Base-by-base conservation (phyloP, 2,113 vertebrate species). In the Ceratotherium simum region DNA sequence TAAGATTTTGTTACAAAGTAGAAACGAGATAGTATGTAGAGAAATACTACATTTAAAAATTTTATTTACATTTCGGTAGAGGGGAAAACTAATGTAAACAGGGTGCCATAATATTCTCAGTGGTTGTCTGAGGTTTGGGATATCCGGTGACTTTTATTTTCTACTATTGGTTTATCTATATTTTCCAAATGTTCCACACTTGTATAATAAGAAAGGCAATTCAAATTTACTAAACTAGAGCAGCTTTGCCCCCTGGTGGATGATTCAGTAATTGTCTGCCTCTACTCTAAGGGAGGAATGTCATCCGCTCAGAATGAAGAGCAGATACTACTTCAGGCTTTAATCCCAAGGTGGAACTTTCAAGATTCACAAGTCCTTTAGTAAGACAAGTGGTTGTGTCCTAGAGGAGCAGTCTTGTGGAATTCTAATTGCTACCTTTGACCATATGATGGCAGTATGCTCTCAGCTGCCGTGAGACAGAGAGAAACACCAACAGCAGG, bases 161-260 rank as follows among this genome's bases (percentile, higher is more conserved):
- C 48, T 46, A 36, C 21, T 73, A 5, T 58, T 81, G 54, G 33
- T 90, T 96, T 85, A 17, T 51, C 14, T 78, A 0, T 84, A 56
- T 89, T 94, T 83, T 94, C 33, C 79, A 48, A 62, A 81, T 1
- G 12, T 72, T 75, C 58, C 23, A 92, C 18, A 73, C 42, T 91
- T 48, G 39, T 12, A 25, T 56, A 56, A 1, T 54, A 67, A 80
- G 31, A 64, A 67, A 84, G 27, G 31, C 56, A 11, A 62, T 27
- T 70, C n/a, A 13, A 75, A 85, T 89, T 64, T 70, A 83, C 33
- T 93, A 65, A 86, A 79, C 12, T 81, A 46, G 73, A 65, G 42
- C 78, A 84, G 11, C 16, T 84, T 92, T 96, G 92, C 90, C 97
- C 78, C 33, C 96, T 97, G 29, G 86, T 91, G 97, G 90, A 46